These are phyloP conservation scores for Halocynthia aurantium DNA, from an alignment of 23 tunicate species.

Conservation along the genomic window DNA sequence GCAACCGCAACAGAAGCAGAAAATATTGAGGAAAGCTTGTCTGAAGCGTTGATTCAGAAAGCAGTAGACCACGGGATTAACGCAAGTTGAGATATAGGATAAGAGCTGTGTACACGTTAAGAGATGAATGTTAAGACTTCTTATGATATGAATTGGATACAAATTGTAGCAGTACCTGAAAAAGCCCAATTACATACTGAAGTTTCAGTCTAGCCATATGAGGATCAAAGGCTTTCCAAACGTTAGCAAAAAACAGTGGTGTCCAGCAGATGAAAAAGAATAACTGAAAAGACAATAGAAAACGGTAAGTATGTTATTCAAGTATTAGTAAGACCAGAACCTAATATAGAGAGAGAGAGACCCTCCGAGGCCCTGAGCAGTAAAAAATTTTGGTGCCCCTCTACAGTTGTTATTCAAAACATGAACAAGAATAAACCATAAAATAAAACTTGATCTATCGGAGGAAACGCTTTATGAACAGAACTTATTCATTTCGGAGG, in stretches of 20 bases:
- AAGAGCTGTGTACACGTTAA: slow-evolving; percentile 3
- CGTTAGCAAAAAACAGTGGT: slow-evolving; percentile 8
- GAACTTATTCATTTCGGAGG: no score
- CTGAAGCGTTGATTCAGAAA: slow-evolving; percentile 26
- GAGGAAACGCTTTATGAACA: background rate
- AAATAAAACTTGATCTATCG: background rate
- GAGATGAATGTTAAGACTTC: background rate
- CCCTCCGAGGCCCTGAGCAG: no score
- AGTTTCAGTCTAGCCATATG: background rate
- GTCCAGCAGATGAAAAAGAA: slow-evolving; percentile 28
- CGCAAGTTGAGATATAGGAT: slow-evolving; percentile 11
- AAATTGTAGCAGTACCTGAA: background rate
- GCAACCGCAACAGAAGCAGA: slow-evolving; percentile 14
- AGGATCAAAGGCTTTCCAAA: slow-evolving; percentile 21
- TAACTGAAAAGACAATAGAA: background rate
- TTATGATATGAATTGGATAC: background rate
- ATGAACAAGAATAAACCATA: no score
- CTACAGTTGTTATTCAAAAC: no score
- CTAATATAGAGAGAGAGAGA: background rate
- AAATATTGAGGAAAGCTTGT: slow-evolving; percentile 15
- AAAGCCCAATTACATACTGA: background rate
- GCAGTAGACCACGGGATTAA: slow-evolving; percentile 23
- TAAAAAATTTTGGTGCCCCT: no score
- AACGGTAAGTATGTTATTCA: background rate
- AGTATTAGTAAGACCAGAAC: background rate